Evolutionary conservation across 53 echinoderm and acorn worm genomes (phyloP), one percentile per base, ranked within the genome.

Genomic region (Actinopyga echinites): DNA sequence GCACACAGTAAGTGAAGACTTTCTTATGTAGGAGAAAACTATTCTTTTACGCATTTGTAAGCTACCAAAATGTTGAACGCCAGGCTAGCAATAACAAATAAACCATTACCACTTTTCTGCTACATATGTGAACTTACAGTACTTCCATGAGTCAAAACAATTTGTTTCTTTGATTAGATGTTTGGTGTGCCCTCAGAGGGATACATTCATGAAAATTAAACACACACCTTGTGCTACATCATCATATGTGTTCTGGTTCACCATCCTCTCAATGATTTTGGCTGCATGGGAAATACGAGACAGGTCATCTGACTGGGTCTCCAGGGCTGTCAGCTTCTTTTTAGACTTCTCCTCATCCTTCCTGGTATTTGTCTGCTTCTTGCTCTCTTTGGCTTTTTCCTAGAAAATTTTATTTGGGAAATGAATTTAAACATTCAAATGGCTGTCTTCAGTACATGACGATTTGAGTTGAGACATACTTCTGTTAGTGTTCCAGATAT

Each of bases 231-330:
- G 99, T 74, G 99, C 90, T 1, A 99, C 91, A 49, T 99, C 99
- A 83, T 99, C 99, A 80, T 88, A 99, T 12, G 99, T 99, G 56
- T 99, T 99, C 85, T 99, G 99, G 73, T 99, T 99, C 77, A 99
- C 99, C 99, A 99, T 99, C 34, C 99, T 85, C 75, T 99, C 99
- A 12, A 99, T 82, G 31, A 99, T 99, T 90, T 99, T 95, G 57
- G 94, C 65, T 5, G 94, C 99, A 22, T 89, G 90, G 29, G 80
- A 79, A 67, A 99, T 99, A 74, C 99, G 89, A 4, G 94, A 91
- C 55, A 99, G 90, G 60, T 99, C 94, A 66, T 99, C 99, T 42
- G 92, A 90, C 81, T 99, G 99, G 1, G 94, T 99, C 85, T 99
- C 99, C 82, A 99, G 60, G 20, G 99, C 99, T 1, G 99, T 99